These are phyloP conservation scores for Acanthosepion pharaonis DNA, from an alignment of 2,888 invertebrate genomes.

Conservation along the genomic window DNA sequence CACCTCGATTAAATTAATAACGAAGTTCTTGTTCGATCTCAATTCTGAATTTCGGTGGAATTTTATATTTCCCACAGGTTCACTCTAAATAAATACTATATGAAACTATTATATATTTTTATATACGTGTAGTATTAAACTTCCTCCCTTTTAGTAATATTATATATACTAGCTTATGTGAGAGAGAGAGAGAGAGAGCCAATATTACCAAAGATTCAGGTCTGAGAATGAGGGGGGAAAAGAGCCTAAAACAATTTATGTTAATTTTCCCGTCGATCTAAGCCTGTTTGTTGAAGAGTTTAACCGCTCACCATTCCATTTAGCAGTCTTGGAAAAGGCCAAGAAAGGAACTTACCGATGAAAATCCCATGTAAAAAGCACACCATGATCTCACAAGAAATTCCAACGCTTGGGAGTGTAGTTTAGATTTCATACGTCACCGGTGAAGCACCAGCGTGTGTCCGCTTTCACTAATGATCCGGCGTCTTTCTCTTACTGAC, in stretches of 20 bases:
- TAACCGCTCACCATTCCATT: neutral
- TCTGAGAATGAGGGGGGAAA: neutral
- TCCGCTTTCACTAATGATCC: neutral
- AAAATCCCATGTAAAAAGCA: neutral
- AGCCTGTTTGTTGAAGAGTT: neutral
- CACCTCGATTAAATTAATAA: neutral
- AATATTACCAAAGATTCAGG: neutral
- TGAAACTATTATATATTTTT: neutral
- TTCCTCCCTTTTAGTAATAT: neutral
- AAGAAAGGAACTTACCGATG: constrained; percentile 23
- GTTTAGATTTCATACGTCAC: constrained; percentile 24
- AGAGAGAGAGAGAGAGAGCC: neutral
- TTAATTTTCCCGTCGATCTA: neutral
- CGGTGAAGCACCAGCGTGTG: neutral
- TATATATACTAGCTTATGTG: neutral
- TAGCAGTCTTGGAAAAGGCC: neutral
- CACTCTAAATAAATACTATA: neutral
- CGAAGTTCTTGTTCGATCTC: neutral
- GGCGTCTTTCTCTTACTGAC: constrained; percentile 20
- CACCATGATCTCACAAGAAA: constrained; percentile 13
- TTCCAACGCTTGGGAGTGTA: constrained; percentile 33
- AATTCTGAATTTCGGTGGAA: neutral
- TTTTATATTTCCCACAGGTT: neutral
- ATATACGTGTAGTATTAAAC: neutral
- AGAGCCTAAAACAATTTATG: neutral